Conservation (phyloP, 2,113 vertebrate species). For the Triplophysa dalaica region DNA sequence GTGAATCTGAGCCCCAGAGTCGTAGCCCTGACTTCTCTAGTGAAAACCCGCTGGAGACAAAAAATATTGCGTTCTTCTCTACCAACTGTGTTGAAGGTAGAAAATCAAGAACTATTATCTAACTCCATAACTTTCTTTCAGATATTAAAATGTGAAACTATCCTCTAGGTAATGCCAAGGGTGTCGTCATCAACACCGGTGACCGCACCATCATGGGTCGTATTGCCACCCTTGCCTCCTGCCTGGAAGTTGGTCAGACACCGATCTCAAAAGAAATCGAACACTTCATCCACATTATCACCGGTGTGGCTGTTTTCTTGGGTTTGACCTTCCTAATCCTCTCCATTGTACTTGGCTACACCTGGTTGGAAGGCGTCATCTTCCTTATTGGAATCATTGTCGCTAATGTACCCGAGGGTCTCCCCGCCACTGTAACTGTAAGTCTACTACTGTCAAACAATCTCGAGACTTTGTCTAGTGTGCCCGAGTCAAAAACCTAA, state of each 20-base stretch:
- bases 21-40: conserved; percentile 89
- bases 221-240: conserved; percentile 87
- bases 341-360: conserved; percentile 89
- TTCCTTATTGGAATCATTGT: conserved; percentile 97
- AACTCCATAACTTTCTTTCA: background rate
- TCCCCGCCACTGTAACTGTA: conserved; percentile 85
- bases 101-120: background rate
- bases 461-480: background rate
- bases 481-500: background rate
- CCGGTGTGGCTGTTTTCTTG: conserved; percentile 91
- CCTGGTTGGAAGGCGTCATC: conserved; percentile 90
- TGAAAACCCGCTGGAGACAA: conserved; percentile 91
- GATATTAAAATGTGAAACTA: background rate
- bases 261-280: conserved; percentile 91
- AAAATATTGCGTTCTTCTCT: conserved; percentile 92
- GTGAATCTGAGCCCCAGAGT: conserved; percentile 91
- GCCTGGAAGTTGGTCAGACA: conserved; percentile 84
- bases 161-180: conserved; percentile 79
- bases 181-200: conserved; percentile 87
- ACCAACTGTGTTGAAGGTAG: conserved; percentile 96
- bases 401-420: conserved; percentile 87
- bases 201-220: conserved; percentile 92
- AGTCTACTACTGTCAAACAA: conserved; percentile 55
- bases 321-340: conserved; percentile 88
- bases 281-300: conserved; percentile 95